Percentiles rank a stretch among this genome's conserved stretches.
Conservation (phyloP, 2,888 invertebrate genomes). For the Thalpophila matura region DNA sequence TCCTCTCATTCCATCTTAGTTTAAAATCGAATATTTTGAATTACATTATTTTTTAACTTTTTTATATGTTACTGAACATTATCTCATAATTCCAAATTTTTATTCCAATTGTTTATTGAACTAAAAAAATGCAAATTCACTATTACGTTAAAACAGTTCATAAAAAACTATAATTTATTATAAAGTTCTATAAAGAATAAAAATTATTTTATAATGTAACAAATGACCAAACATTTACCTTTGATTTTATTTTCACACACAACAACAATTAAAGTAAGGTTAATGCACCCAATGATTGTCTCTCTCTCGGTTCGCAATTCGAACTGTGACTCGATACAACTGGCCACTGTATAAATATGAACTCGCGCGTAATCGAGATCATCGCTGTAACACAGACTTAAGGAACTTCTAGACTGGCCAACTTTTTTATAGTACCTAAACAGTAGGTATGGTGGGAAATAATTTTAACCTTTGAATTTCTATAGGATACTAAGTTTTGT, state of each 20-base stretch:
- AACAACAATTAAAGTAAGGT: slow-evolving; percentile 29
- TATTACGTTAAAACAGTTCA: no score
- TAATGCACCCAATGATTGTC: slow-evolving; percentile 46
- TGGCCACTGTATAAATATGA: slow-evolving; percentile 67
- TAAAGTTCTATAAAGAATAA: not conserved
- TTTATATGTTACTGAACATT: no score
- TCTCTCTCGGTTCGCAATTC: slow-evolving; percentile 36
- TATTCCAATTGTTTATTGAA: no score
- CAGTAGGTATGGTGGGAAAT: no score
- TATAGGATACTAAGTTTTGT: not conserved
- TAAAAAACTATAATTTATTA: no score
- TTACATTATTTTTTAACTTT: no score
- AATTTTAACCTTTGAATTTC: not conserved
- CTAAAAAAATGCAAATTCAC: not conserved
- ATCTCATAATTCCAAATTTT: no score
- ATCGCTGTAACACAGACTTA: slow-evolving; percentile 33
- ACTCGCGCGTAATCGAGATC: slow-evolving; percentile 30
- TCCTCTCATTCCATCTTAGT: no score
- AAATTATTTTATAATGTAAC: not conserved
- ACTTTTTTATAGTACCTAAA: slow-evolving; percentile 2
- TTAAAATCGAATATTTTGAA: no score
- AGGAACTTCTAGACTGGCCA: slow-evolving; percentile 37
- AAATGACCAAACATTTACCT: slow-evolving; percentile 40
- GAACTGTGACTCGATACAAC: slow-evolving; percentile 64
- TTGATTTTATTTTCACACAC: slow-evolving; percentile 22